Evolutionary conservation across 1,140 invertebrate genomes (phyloP), one percentile per base, ranked within the genome.

Genomic region (Phthorimaea operculella): DNA sequence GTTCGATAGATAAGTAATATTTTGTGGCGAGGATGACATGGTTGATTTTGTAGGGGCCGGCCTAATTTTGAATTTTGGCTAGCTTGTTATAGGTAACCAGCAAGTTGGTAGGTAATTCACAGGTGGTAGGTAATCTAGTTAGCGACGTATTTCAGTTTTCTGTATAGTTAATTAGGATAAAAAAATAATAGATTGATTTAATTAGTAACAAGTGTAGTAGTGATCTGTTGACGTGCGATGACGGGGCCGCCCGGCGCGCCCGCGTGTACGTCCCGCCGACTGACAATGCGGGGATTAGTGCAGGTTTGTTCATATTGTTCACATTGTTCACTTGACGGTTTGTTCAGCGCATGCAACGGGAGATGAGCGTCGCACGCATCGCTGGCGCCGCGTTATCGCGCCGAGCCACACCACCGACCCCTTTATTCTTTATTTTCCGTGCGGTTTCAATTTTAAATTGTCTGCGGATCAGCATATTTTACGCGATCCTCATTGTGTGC

Each of bases 401-500:
- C 59, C 58, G 60, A 60, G 45, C 59, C 21, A 50, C 15, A 8
- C 21, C 48, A 15, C 48, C 72, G 66, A 79, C 78, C 79, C 76
- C 77, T 79, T 80, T 76, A 60, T 59, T 67, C 59, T 73, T 67
- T 70, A 69, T 74, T 72, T 65, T 66, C 67, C 57, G 62, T 66
- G 66, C 65, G 68, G 61, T 74, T 79, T 75, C 73, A 79, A 79
- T 79, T 72, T 63, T 68, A 73, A 76, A 77, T 69, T 73, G 72
- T 70, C 58, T 66, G 52, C 64, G 74, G 78, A 79, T 83, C 73
- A 81, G 66, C 79, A 79, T 83, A 80, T 78, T 81, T 79, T 79
- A 79, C 66, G 45, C 49, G 21, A 28, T 54, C 53, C 60, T 59
- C 60, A 72, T 75, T 82, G 76, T 80, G 63, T 63, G 68, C 61